These are phyloP conservation scores for Calephelis virginiensis DNA, from an alignment of 1,140 invertebrate genomes.

Conservation along the genomic window DNA sequence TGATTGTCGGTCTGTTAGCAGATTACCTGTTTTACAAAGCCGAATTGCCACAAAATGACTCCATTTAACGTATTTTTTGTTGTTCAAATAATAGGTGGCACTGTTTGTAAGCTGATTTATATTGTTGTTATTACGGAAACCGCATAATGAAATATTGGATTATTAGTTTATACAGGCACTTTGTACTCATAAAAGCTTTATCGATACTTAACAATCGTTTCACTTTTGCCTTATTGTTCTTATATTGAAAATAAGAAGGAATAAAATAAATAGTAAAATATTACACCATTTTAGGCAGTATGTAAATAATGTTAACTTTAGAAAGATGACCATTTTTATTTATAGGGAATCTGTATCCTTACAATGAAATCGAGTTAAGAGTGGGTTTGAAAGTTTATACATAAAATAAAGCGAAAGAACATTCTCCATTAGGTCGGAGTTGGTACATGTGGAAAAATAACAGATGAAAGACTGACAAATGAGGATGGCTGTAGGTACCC, in stretches of 20 bases:
- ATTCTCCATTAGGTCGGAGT: too few relatives aligned
- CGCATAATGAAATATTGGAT: constrained; percentile 53
- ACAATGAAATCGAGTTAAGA: too few relatives aligned
- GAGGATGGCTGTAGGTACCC: too few relatives aligned
- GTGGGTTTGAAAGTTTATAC: too few relatives aligned
- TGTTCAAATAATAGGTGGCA: constrained; percentile 67
- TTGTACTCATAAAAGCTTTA: constrained; percentile 16
- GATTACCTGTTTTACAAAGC: constrained; percentile 61
- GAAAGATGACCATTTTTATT: too few relatives aligned
- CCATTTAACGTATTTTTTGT: constrained; percentile 63
- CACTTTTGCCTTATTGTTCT: not conserved
- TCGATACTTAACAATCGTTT: constrained; percentile 19
- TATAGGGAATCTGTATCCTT: too few relatives aligned
- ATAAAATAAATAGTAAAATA: not conserved
- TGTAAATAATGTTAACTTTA: too few relatives aligned
- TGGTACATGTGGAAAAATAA: too few relatives aligned
- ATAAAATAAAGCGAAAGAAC: too few relatives aligned
- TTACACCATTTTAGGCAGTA: too few relatives aligned
- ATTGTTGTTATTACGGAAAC: constrained; percentile 60
- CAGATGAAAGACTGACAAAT: too few relatives aligned
- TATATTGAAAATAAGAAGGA: not conserved
- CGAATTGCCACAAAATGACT: constrained; percentile 67
- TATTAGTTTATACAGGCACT: constrained; percentile 32
- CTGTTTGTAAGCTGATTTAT: constrained; percentile 50
- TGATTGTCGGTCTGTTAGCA: constrained; percentile 63